These are phyloP conservation scores for Thecocarcelia acutangulata DNA, from an alignment of 2,888 invertebrate species.

Conservation along the genomic window DNA sequence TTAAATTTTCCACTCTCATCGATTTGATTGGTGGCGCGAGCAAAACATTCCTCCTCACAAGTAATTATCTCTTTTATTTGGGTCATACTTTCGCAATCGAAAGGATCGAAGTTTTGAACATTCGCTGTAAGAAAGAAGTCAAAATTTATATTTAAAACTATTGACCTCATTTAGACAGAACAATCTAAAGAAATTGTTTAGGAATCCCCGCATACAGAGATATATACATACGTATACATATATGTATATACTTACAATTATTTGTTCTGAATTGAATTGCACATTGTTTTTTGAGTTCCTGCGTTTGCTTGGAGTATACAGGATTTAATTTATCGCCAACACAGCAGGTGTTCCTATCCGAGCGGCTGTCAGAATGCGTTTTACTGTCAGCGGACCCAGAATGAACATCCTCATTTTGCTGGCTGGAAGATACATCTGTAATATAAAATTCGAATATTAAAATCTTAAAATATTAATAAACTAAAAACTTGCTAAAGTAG, in stretches of 20 bases:
- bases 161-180: no score
- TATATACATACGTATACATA: no score
- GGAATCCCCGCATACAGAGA: no score
- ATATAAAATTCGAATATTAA: no score
- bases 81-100: conserved; percentile 72
- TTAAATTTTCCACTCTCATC: conserved; percentile 71
- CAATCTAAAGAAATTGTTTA: no score
- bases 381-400: conserved; percentile 56
- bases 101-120: conserved; percentile 71
- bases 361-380: conserved; percentile 31
- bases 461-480: no score
- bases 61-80: conserved; percentile 70
- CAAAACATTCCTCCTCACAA: conserved; percentile 73
- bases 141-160: no score
- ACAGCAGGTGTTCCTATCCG: conserved; percentile 70
- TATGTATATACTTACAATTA: no score
- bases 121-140: conserved; percentile 63
- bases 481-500: no score
- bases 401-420: conserved; percentile 65
- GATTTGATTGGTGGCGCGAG: conserved; percentile 69
- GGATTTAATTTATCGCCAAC: conserved; percentile 68
- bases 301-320: conserved; percentile 40
- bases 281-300: conserved; percentile 41
- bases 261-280: no score
- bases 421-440: conserved; percentile 33